Evolutionary conservation across 1,140 invertebrate species (phyloP).

Genomic region (Apocrypta bakeri): DNA sequence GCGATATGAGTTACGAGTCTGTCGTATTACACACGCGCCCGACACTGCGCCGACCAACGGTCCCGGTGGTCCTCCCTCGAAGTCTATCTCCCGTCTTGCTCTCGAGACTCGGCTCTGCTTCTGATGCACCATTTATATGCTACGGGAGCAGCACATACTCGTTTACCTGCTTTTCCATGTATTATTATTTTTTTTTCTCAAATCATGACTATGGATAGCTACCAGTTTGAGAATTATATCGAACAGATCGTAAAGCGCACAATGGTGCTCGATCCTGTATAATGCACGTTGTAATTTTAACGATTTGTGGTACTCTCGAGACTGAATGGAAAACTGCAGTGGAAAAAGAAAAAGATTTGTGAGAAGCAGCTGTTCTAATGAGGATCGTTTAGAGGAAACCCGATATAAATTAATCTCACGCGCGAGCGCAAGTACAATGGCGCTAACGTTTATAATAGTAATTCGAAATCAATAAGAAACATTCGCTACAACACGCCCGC

Average conservation of each 20-base stretch:
- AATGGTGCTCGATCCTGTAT: no score
- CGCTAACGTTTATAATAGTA: neutral
- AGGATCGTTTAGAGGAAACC: neutral
- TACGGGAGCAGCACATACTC: constrained; percentile 32
- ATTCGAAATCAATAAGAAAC: neutral
- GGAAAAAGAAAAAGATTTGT: no score
- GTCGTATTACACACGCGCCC: constrained; percentile 70
- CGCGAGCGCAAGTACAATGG: neutral
- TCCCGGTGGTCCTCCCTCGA: constrained; percentile 68
- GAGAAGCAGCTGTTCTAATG: neutral
- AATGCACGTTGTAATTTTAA: no score
- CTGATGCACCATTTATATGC: constrained; percentile 70
- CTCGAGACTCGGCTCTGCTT: constrained; percentile 52
- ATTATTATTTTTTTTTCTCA: no score
- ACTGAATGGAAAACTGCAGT: no score
- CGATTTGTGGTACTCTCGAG: no score
- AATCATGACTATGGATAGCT: neutral
- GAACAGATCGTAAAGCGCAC: no score
- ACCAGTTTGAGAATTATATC: neutral
- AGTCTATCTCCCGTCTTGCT: constrained; percentile 9
- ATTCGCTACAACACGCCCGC: neutral
- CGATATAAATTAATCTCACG: neutral
- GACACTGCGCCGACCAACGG: constrained; percentile 57
- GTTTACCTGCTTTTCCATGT: constrained; percentile 25
- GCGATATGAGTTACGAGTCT: constrained; percentile 75